These are phyloP conservation scores for Hypercompe scribonia DNA, from an alignment of 2,888 invertebrate genomes.

Conservation along the genomic window DNA sequence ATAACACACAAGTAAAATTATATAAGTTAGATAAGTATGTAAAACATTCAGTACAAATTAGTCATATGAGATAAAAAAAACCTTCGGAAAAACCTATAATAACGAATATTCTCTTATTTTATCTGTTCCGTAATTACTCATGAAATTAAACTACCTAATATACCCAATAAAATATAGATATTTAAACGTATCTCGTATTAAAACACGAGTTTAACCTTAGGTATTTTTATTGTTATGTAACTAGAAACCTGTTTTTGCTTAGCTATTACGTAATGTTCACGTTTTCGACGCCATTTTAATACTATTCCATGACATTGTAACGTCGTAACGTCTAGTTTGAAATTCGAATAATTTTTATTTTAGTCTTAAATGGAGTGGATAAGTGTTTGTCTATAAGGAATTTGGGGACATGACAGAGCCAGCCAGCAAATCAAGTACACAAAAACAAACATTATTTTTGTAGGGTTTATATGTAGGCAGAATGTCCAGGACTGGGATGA, in stretches of 20 bases:
- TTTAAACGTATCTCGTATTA: conserved; percentile 6
- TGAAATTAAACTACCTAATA: background rate
- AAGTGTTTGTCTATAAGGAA: background rate
- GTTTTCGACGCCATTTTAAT: conserved; percentile 33
- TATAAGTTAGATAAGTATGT: background rate
- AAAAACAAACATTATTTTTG: too few species aligned
- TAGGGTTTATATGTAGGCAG: background rate
- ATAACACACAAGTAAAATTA: background rate
- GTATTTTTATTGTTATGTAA: conserved; percentile 40
- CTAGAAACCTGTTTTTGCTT: conserved; percentile 31
- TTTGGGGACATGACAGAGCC: background rate
- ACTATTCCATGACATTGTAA: conserved; percentile 28
- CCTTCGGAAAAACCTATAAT: background rate
- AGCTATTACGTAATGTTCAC: conserved; percentile 35
- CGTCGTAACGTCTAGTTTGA: conserved; percentile 27
- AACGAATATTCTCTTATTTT: background rate
- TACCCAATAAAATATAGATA: background rate
- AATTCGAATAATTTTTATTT: conserved; percentile 2
- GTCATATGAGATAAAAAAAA: background rate
- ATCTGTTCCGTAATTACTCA: background rate
- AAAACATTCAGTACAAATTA: background rate
- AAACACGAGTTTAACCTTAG: conserved; percentile 28
- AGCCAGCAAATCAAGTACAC: background rate
- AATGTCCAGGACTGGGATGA: background rate
- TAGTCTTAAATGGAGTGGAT: conserved; percentile 3